These are phyloP conservation scores for Drosophila fulvimacula DNA, from an alignment of 2,888 invertebrate species.

Conservation along the genomic window DNA sequence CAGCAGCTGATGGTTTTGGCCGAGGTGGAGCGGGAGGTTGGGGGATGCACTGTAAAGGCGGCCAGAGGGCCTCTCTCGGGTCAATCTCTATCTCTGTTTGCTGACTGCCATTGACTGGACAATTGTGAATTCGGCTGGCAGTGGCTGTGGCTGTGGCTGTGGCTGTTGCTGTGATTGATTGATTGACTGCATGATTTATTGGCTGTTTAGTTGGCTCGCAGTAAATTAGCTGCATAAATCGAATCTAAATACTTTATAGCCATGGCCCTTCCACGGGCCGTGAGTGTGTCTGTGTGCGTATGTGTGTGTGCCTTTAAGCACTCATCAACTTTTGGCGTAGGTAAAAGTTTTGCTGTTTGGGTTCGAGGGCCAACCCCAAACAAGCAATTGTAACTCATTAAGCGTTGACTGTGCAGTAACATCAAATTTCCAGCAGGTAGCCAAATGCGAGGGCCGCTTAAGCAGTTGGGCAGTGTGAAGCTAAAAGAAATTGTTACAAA, in stretches of 20 bases:
- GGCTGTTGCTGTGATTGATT: conserved; percentile 58
- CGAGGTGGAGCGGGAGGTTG: too few relatives aligned
- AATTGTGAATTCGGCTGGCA: conserved; percentile 23
- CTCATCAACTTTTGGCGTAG: conserved; percentile 68
- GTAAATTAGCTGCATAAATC: conserved; percentile 71
- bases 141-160: conserved; percentile 27
- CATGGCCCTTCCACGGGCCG: conserved; percentile 2
- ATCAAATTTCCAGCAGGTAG: conserved; percentile 49
- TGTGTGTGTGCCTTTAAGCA: conserved; percentile 60
- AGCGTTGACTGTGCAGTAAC: conserved; percentile 63
- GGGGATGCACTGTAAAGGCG: conserved; percentile 4
- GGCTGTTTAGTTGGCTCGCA: conserved; percentile 69
- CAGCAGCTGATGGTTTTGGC: conserved; percentile 3
- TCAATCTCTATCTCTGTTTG: conserved; percentile 16
- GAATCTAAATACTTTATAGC: conserved; percentile 57
- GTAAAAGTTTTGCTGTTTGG: conserved; percentile 58
- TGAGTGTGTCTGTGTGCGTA: conserved; percentile 1
- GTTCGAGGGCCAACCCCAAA: conserved; percentile 38
- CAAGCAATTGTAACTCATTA: conserved; percentile 78
- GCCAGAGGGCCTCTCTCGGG: neutral
- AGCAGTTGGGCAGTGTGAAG: neutral
- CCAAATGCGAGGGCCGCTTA: conserved; percentile 33
- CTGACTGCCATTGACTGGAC: conserved; percentile 37
- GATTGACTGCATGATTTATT: conserved; percentile 75
- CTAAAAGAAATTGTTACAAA: too few relatives aligned